Evolutionary conservation across 1,140 invertebrate genomes (phyloP).

Genomic region (Laupala kohalensis): DNA sequence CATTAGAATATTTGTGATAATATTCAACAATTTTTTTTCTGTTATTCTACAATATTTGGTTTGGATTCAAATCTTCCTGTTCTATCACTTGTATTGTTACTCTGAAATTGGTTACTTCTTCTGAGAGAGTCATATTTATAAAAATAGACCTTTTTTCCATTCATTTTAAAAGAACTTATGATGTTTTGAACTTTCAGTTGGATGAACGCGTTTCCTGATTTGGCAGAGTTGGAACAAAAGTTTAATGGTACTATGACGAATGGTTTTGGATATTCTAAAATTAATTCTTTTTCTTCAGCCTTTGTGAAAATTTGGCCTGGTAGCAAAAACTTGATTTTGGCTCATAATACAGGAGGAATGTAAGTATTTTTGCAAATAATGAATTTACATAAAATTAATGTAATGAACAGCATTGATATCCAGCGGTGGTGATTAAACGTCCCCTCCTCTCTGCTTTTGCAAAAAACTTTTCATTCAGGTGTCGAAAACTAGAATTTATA

Average conservation of each 20-base stretch:
- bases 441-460: too few species aligned
- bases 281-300: conserved; percentile 37
- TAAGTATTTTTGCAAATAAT: conserved; percentile 26
- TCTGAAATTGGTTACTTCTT: too few species aligned
- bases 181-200: conserved; percentile 27
- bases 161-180: background rate
- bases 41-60: background rate
- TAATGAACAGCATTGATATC: too few species aligned
- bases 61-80: background rate
- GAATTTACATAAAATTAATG: too few species aligned
- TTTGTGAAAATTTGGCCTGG: conserved; percentile 42
- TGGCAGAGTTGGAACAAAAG: conserved; percentile 50
- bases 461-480: too few species aligned
- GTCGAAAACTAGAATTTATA: background rate
- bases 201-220: conserved; percentile 62
- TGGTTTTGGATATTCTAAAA: conserved; percentile 4
- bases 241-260: conserved; percentile 21
- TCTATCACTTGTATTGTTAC: background rate
- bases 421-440: too few species aligned
- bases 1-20: background rate
- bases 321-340: conserved; percentile 40
- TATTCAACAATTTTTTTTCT: background rate
- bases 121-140: too few species aligned
- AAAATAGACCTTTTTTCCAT: background rate
- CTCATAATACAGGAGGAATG: conserved; percentile 54